These are phyloP conservation scores for Biston betularia DNA, from an alignment of 2,888 invertebrate species.

Conservation along the genomic window DNA sequence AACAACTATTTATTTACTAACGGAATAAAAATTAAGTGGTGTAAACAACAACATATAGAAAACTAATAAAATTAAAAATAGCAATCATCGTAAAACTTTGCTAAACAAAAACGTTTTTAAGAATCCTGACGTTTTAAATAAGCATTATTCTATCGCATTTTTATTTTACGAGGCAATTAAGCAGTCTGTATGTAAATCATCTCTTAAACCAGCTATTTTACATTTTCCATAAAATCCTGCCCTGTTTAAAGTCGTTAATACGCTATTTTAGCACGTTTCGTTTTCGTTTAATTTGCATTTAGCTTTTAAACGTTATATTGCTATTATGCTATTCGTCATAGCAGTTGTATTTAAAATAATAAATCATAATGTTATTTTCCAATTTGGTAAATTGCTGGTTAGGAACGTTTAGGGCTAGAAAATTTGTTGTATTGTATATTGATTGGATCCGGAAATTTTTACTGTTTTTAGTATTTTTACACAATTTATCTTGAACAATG, in stretches of 20 bases:
- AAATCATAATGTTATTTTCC: too few species aligned
- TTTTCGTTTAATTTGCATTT: constrained; percentile 20
- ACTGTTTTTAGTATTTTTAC: too few species aligned
- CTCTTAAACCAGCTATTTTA: constrained; percentile 24
- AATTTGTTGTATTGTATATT: too few species aligned
- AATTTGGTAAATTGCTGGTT: too few species aligned
- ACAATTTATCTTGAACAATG: too few species aligned
- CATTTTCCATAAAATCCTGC: constrained; percentile 25
- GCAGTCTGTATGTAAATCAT: constrained; percentile 26
- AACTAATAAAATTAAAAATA: constrained; percentile 1
- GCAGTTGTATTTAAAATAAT: constrained; percentile 17
- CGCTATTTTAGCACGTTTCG: constrained; percentile 20
- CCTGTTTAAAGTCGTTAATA: constrained; percentile 20
- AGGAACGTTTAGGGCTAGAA: too few species aligned
- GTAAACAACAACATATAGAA: background rate
- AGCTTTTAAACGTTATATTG: constrained; percentile 13
- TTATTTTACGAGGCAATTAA: constrained; percentile 30
- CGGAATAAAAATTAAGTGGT: background rate
- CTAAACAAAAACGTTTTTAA: constrained; percentile 5
- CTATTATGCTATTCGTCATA: constrained; percentile 1
- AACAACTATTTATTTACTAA: background rate
- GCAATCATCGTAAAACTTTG: constrained; percentile 4
- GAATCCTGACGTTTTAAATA: constrained; percentile 7
- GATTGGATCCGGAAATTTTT: too few species aligned
- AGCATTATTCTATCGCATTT: constrained; percentile 16